Evolutionary conservation across 2,113 vertebrate genomes (phyloP).

Genomic region (Myodes glareolus): DNA sequence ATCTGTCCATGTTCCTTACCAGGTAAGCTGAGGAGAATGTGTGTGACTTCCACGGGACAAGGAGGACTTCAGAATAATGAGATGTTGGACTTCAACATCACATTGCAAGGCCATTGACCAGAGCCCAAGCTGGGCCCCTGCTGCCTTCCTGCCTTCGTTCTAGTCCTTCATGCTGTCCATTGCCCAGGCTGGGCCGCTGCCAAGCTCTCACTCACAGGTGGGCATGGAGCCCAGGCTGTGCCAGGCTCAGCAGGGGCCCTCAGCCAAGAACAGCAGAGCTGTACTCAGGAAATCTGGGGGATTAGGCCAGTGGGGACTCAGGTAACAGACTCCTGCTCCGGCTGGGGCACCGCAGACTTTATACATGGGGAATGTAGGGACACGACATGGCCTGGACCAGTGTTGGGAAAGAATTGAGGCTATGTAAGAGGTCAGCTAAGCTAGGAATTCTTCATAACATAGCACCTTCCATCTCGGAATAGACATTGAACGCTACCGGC

Average conservation of each 20-base stretch:
- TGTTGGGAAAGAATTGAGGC: neutral
- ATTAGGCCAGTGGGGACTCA: conserved; percentile 64
- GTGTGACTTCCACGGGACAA: rapidly evolving
- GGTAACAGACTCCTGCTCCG: conserved; percentile 21
- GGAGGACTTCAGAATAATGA: neutral
- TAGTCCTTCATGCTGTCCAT: conserved; percentile 39
- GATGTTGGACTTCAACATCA: neutral
- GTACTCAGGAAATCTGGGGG: conserved; percentile 79
- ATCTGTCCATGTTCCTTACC: neutral
- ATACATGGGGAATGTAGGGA: neutral
- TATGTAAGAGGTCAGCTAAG: too few species aligned
- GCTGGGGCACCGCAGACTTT: neutral
- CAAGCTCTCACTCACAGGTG: conserved; percentile 57
- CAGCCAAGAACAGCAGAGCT: conserved; percentile 78
- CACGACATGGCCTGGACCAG: neutral
- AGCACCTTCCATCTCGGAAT: neutral
- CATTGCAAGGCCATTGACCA: neutral
- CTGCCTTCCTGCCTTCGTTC: neutral
- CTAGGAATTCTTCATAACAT: neutral
- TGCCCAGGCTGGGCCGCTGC: conserved; percentile 42
- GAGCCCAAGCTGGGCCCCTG: neutral
- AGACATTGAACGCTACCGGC: neutral
- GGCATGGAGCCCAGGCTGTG: conserved; percentile 70
- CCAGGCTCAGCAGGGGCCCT: conserved; percentile 73
- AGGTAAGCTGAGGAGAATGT: neutral